These are phyloP conservation scores for Calameuta filiformis DNA, from an alignment of 2,888 invertebrate species.

Conservation along the genomic window DNA sequence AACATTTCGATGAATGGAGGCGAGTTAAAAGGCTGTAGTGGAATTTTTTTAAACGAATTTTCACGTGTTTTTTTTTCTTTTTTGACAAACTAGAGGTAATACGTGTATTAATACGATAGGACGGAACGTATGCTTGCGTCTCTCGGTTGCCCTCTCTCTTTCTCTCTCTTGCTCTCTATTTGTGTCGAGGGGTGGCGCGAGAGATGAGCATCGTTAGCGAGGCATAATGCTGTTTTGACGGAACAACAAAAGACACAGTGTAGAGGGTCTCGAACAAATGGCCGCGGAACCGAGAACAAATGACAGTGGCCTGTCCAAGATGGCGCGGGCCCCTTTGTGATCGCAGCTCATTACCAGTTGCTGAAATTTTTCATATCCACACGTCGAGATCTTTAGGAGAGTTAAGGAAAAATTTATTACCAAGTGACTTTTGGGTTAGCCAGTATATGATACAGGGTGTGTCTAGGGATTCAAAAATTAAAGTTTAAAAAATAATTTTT, in stretches of 20 bases:
- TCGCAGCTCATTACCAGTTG: constrained; percentile 57
- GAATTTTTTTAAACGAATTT: neutral
- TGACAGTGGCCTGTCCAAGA: constrained; percentile 54
- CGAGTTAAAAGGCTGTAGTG: neutral
- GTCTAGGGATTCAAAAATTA: neutral
- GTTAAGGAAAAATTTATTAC: constrained; percentile 42
- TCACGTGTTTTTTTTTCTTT: neutral
- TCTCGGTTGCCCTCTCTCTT: neutral
- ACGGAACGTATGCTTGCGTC: neutral
- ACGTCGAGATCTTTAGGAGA: constrained; percentile 26
- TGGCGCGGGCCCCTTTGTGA: constrained; percentile 54
- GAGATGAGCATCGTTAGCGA: constrained; percentile 53
- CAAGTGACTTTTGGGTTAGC: neutral
- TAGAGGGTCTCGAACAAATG: constrained; percentile 57
- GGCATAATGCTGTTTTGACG: constrained; percentile 62
- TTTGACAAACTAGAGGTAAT: neutral
- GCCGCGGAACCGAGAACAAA: constrained; percentile 59
- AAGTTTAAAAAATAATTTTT: constrained; percentile 12
- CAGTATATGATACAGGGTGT: neutral
- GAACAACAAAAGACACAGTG: constrained; percentile 49
- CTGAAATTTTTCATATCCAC: constrained; percentile 59
- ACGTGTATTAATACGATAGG: neutral
- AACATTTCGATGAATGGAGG: neutral
- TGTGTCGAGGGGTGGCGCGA: constrained; percentile 17
- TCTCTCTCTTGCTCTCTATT: constrained; percentile 11